Evolutionary conservation across 2,797 vertebrate genomes (phyloP).

Genomic region (Oryzias sinensis): DNA sequence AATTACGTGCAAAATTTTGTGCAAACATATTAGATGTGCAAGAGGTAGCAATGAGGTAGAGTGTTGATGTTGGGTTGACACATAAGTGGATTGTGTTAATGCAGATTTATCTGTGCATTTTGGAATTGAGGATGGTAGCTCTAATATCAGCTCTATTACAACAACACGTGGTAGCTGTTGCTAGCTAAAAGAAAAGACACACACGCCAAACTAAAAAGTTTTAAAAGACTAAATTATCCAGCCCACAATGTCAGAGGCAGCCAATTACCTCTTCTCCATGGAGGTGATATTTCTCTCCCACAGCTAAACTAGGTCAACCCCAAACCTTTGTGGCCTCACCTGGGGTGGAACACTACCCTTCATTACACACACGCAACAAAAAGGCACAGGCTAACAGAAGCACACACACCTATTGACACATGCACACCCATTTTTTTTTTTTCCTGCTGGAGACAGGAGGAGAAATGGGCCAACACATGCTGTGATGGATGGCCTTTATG

Average conservation of each 20-base stretch:
- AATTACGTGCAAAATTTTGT: no score
- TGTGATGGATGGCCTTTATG: constrained; percentile 77
- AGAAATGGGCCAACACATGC: constrained; percentile 65
- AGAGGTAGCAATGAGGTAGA: no score
- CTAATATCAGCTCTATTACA: no score
- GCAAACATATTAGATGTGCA: no score
- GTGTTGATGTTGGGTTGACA: no score
- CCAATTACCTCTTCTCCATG: constrained; percentile 73
- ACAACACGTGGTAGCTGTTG: no score
- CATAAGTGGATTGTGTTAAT: no score
- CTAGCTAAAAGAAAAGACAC: background rate
- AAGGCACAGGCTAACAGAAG: constrained; percentile 42
- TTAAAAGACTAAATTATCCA: constrained; percentile 58
- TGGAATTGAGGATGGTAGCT: no score
- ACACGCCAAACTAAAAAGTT: background rate
- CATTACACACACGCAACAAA: constrained; percentile 56
- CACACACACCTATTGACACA: constrained; percentile 33
- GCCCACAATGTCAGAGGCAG: constrained; percentile 74
- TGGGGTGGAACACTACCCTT: constrained; percentile 69
- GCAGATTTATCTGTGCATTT: no score
- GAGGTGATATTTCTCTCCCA: constrained; percentile 76
- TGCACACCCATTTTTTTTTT: constrained; percentile 48
- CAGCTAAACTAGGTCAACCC: constrained; percentile 78
- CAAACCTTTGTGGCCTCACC: constrained; percentile 72
- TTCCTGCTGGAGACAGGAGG: constrained; percentile 63